Percentiles rank a stretch among this genome's conserved stretches.
Conservation (phyloP, 2,113 vertebrate species). For the Gadus chalcogrammus region DNA sequence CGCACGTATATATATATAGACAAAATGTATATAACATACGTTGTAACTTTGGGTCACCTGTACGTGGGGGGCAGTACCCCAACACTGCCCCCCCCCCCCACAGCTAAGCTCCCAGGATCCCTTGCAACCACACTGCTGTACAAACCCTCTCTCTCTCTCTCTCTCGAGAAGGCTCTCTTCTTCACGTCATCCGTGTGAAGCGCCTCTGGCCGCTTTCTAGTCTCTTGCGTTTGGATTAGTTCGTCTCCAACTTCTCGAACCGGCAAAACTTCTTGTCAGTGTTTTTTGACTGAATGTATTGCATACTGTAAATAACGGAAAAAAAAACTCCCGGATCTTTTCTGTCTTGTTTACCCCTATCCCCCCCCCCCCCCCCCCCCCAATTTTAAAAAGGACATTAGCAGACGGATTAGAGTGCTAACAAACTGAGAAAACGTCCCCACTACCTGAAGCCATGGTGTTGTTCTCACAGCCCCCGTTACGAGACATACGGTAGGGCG, state of each 20-base stretch:
- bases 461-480: background rate
- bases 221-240: background rate
- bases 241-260: background rate
- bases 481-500: constrained; percentile 40
- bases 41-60: constrained; percentile 1
- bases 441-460: background rate
- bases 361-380: background rate
- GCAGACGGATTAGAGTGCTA: background rate
- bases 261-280: constrained; percentile 11
- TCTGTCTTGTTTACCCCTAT: constrained; percentile 32
- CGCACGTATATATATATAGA: too few species aligned
- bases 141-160: constrained; percentile 23
- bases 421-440: background rate
- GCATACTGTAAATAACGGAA: background rate
- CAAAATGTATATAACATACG: too few species aligned
- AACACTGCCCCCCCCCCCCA: too few species aligned
- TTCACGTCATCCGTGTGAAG: background rate
- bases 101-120: too few species aligned
- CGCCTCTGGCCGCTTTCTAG: background rate
- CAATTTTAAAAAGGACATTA: background rate
- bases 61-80: background rate
- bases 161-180: background rate
- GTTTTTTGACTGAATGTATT: constrained; percentile 11
- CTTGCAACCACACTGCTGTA: too few species aligned
- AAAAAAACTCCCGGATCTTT: constrained; percentile 20